Evolutionary conservation across 2,113 vertebrate species (phyloP).

Genomic region (Equus quagga): DNA sequence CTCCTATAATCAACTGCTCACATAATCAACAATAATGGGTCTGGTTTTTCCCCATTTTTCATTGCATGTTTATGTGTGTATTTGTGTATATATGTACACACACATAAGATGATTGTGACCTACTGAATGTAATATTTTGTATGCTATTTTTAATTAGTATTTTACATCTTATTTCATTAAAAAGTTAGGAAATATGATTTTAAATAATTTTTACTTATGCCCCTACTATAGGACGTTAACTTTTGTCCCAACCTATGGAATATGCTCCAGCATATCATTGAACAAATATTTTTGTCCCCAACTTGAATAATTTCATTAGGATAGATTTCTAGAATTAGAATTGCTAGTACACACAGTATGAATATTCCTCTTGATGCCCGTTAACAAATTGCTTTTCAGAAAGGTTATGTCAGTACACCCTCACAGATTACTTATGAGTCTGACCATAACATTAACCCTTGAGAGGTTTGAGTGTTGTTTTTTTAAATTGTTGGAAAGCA

Average conservation of each 20-base stretch:
- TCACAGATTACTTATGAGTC: neutral
- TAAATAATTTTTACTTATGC: neutral
- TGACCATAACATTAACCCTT: neutral
- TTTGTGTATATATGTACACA: neutral
- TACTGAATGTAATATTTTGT: neutral
- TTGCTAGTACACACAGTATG: neutral
- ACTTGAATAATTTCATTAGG: neutral
- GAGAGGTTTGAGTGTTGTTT: neutral
- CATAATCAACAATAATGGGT: neutral
- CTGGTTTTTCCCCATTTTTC: neutral
- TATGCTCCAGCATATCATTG: neutral
- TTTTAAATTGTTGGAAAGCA: neutral
- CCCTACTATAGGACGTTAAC: neutral
- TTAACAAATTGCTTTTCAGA: conserved; percentile 1
- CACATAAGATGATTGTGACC: neutral
- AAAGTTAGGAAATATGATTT: neutral
- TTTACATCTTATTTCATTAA: neutral
- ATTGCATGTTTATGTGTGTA: neutral
- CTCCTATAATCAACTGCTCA: neutral
- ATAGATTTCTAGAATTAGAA: neutral
- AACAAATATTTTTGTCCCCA: neutral
- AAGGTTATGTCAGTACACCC: neutral
- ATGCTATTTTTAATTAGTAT: neutral
- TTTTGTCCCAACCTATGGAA: neutral
- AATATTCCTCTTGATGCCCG: neutral